Base-by-base conservation (phyloP, 2,888 invertebrate genomes). In the Eristalis tenax region DNA sequence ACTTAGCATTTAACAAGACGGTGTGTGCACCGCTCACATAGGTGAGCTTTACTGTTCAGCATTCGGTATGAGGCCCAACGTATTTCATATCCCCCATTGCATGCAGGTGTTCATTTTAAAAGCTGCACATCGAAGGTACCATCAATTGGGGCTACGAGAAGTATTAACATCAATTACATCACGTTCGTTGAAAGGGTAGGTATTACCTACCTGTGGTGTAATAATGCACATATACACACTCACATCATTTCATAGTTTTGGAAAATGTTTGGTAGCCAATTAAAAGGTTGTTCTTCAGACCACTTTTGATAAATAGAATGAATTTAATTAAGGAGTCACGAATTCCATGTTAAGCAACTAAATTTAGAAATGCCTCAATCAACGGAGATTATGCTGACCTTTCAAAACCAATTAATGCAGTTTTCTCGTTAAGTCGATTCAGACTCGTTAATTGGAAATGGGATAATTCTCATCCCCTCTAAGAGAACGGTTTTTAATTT, bases 1-100 rank as follows among this genome's bases (percentile, higher is more conserved):
- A 50, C 28, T 78, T 82, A 63, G 50, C 35, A 11, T 23, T 50
- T 50, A 50, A 50, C 50, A 50, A 50, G 50, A 50, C 18, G 50
- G 50, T 50, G 50, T 50, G 18, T 50, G 50, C 50, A 50, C 18
- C 8, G 50, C 38, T 13, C 50, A 50, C 18, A 50, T 8, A 18
- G 50, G 18, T 18, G 50, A 50, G 50, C 50, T 50, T 50, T 18
- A 18, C 50, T 10, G 50, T 50, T 50, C n/a, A 18, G 18, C 50
- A 50, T 8, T 50, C 18, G 50, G 8, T 18, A 18, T n/a, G n/a
- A 18, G 50, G 50, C 50, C 8, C 6, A 6, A 50, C 50, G 50
- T 50, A 50, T 50, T 50, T 50, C 50, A 50, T 50, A 50, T 50
- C 8, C n/a, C 50, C 50, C 50, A 18, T 50, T 8, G 50, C 50